Conservation (phyloP, 2,888 invertebrate genomes). For the Lasius platythorax region DNA sequence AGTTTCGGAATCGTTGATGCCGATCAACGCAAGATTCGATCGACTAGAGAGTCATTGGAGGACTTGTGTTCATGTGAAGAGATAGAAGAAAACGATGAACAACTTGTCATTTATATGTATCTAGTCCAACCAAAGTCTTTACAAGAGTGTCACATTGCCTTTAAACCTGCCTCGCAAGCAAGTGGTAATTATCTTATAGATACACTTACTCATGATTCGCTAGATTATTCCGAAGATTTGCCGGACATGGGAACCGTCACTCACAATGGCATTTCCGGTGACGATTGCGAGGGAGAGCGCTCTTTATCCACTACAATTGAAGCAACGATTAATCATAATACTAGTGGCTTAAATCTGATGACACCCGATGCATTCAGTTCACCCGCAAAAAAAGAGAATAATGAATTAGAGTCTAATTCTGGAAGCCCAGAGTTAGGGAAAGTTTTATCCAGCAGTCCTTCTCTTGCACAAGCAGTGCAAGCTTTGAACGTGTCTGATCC, state of each 20-base stretch:
- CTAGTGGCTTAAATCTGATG: conserved; percentile 90
- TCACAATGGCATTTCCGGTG: conserved; percentile 81
- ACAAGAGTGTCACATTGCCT: conserved; percentile 93
- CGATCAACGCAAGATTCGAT: conserved; percentile 85
- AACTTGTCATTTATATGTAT: conserved; percentile 89
- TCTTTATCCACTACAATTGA: conserved; percentile 83
- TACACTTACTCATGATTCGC: conserved; percentile 81
- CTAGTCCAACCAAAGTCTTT: conserved; percentile 95
- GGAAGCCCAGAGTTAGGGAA: conserved; percentile 82
- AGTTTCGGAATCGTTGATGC: conserved; percentile 96
- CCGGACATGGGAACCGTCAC: conserved; percentile 79
- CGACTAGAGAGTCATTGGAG: conserved; percentile 85
- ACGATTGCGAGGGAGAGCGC: conserved; percentile 80
- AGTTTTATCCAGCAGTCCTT: conserved; percentile 80
- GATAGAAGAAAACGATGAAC: conserved; percentile 87
- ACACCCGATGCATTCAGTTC: conserved; percentile 95
- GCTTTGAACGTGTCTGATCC: conserved; percentile 80
- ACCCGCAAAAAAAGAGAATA: conserved; percentile 86
- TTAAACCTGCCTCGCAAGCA: conserved; percentile 84
- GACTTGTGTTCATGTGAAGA: conserved; percentile 87
- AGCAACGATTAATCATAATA: conserved; percentile 81
- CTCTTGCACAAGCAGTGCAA: conserved; percentile 81
- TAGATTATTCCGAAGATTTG: conserved; percentile 81
- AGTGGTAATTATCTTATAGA: conserved; percentile 78
- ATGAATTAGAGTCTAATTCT: conserved; percentile 81